Evolutionary conservation across 2,888 invertebrate species (phyloP), one percentile per base, ranked within the genome.

Genomic region (Acleris sparsana): DNA sequence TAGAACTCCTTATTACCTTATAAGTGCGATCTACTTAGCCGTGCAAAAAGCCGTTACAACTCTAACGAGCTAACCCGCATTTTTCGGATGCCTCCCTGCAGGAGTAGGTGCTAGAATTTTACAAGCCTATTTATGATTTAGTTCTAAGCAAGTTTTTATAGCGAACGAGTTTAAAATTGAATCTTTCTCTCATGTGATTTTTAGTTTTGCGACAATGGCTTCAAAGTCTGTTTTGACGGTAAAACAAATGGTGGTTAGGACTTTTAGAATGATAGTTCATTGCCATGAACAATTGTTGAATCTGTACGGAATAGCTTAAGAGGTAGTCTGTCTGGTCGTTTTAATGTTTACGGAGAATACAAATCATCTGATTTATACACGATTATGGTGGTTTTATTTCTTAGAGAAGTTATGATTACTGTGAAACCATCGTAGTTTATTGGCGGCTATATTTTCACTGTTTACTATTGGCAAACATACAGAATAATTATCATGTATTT

Each of bases 1-100:
- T 53, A 60, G 49, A 55, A 60, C 48, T 29, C 55, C 65, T 61
- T 65, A 65, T 65, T 65, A 44, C 65, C 65, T 60, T 65, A 65
- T 61, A 61, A 29, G 55, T 4, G 44, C 44, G 55, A 53, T 56
- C 60, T 52, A 61, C 53, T 60, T 55, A 55, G 64, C 51, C 44
- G 48, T 55, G 59, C 33, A 65, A 65, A 65, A 65, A 65, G 60
- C 55, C 44, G 65, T 61, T 65, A 56, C 55, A 65, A 13, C 51
- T 56, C 60, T 61, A 65, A 65, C 65, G 65, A 65, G 62, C 22
- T 7, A 22, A 22, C 29, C 56, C 39, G 62, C 66, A 48, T 66
- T 51, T 62, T 66, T 25, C n/a, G 62, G 53, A 66, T 66, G 46
- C 61, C 46, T 52, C 46, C 3, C 18, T 11, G n/a, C 46, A 13